Conservation (phyloP, 2,113 vertebrate genomes). For the Phalacrocorax carbo region DNA sequence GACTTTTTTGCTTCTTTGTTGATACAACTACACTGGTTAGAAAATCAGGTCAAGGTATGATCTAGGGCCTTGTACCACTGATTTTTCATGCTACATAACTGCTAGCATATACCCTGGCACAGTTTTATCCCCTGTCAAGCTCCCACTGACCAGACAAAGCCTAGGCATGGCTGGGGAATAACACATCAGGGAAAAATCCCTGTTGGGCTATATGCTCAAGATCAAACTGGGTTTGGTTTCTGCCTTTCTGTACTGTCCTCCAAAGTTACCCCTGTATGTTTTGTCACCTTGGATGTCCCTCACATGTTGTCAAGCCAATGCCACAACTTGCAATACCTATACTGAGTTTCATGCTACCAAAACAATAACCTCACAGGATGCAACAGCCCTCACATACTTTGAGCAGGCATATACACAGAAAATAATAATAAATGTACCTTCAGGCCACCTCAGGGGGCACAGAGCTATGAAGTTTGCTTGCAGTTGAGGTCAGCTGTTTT, state of each 20-base stretch:
- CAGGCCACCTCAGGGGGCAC: neutral
- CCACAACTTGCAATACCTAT: neutral
- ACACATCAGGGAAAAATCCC: rapidly evolving
- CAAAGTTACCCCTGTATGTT: neutral
- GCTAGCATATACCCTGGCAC: neutral
- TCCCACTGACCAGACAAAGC: neutral
- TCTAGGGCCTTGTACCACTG: neutral
- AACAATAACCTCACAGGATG: neutral
- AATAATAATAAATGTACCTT: neutral
- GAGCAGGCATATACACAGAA: neutral
- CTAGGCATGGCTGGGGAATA: neutral
- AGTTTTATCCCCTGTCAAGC: neutral
- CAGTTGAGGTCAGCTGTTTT: neutral
- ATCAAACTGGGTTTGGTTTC: neutral
- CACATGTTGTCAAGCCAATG: neutral
- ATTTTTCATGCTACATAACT: neutral
- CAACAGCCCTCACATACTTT: rapidly evolving
- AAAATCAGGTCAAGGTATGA: neutral
- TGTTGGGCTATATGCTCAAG: neutral
- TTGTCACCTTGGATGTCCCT: neutral
- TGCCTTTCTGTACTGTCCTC: neutral
- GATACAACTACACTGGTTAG: no score
- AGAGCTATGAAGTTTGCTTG: neutral
- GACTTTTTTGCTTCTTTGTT: neutral
- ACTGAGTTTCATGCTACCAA: neutral